Evolutionary conservation across 2,888 invertebrate species (phyloP), one percentile per base, ranked within the genome.

Genomic region (Pollenia griseotomentosa): DNA sequence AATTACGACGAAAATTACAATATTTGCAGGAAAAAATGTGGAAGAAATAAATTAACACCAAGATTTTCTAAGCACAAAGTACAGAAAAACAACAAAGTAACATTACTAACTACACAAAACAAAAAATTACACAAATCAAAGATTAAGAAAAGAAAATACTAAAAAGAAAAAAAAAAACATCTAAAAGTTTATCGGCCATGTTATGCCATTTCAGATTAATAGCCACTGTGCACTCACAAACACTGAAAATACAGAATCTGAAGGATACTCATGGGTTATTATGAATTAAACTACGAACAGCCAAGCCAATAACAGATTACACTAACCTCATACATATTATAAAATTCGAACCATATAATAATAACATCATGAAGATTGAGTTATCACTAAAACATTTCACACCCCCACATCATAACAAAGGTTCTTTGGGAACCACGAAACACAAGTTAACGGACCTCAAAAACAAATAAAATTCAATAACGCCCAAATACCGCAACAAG

Each of bases 11-110:
- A 40, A 57, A n/a, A 83, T 19, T 48, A 81, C 11, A 16, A 57
- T n/a, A 70, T 68, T 23, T 83, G 53, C 23, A 70, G 73, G 14
- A 73, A 73, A 65, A 42, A 81, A 73, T 65, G 73, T 63, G 73
- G 48, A 16, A 63, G 63, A 65, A 81, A 81, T 53, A 83, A 68
- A 82, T 12, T 83, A 42, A 74, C 65, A 46, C 74, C 74, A 51
- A 74, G 59, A 70, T 81, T 75, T 51, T 57, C 66, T 16, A 82
- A 48, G 19, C 74, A 82, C 14, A 68, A 75, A 68, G 12, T 68
- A 48, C 23, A 57, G 23, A 40, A 70, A 40, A 74, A 82, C 33
- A 82, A 82, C 16, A 73, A 44, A 33, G n/a, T 19, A 55, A 74
- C 57, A 65, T n/a, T 65, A 65, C 0, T 73, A 59, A 70, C 70